Percentiles rank a stretch among this genome's conserved stretches.
These are phyloP conservation scores for Brachynemurus nebulosus DNA, from an alignment of 2,888 invertebrate genomes.

Conservation along the genomic window DNA sequence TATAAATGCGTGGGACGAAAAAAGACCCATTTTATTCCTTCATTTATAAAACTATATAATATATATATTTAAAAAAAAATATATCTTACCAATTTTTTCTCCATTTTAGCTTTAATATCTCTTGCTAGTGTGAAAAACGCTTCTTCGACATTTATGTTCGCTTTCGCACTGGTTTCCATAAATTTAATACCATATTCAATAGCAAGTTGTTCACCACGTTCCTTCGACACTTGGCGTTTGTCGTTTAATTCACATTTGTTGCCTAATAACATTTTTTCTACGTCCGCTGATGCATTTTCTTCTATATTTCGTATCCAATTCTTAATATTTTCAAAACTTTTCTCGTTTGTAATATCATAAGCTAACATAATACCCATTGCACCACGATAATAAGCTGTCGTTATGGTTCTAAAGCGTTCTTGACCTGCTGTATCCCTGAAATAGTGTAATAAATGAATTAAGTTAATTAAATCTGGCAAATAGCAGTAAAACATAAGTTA, in stretches of 20 bases:
- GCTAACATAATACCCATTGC: constrained; percentile 99
- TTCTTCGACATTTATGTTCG: constrained; percentile 93
- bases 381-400: constrained; percentile 98
- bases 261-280: constrained; percentile 97
- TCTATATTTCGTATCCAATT: constrained; percentile 99
- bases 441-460: no score
- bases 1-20: no score
- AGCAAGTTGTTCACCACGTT: constrained; percentile 92
- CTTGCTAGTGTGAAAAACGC: constrained; percentile 95
- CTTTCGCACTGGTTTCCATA: constrained; percentile 98
- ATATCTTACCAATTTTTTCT: constrained; percentile 94
- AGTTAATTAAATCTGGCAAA: no score
- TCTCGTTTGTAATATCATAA: constrained; percentile 98
- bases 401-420: constrained; percentile 96
- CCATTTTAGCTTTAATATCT: constrained; percentile 97
- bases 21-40: no score
- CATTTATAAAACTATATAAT: no score
- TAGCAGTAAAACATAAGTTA: no score
- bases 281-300: constrained; percentile 97
- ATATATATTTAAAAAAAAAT: no score
- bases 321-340: constrained; percentile 97
- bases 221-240: constrained; percentile 89
- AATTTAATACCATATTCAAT: constrained; percentile 98
- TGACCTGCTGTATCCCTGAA: constrained; percentile 97
- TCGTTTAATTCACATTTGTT: constrained; percentile 98